Conservation (phyloP, 2,113 vertebrate species). For the Menura novaehollandiae region DNA sequence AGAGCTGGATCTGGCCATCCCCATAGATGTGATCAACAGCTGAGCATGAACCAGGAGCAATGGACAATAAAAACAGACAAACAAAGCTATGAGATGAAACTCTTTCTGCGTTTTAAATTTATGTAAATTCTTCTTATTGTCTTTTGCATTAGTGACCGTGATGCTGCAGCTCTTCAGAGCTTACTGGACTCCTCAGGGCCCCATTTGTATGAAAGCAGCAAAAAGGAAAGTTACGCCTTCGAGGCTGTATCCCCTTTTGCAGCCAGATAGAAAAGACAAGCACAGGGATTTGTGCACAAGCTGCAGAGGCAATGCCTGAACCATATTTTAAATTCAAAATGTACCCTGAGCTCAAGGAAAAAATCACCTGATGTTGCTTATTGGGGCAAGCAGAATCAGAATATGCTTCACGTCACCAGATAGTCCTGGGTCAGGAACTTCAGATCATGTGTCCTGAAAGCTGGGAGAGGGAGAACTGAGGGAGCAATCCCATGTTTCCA, state of each 20-base stretch:
- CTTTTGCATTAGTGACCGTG: neutral
- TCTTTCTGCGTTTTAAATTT: neutral
- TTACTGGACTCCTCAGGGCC: neutral
- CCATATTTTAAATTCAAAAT: neutral
- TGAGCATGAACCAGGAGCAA: neutral
- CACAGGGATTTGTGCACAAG: neutral
- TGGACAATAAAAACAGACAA: neutral
- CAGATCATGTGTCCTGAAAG: neutral
- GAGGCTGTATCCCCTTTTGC: neutral
- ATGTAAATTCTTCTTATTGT: neutral
- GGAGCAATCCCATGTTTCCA: neutral
- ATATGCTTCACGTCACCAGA: accelerated
- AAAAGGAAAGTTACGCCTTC: neutral
- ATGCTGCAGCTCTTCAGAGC: neutral
- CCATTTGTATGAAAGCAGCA: neutral
- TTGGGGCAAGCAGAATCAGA: neutral
- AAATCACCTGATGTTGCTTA: neutral
- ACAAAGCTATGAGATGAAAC: neutral
- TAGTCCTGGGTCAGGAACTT: neutral
- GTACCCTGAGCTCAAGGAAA: neutral
- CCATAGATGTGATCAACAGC: accelerated
- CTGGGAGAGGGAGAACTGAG: neutral
- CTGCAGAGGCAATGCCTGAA: neutral
- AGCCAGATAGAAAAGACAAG: neutral
- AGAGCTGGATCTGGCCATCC: neutral